Conservation (phyloP, 2,888 invertebrate genomes). For the Agrilus cyanescens region DNA sequence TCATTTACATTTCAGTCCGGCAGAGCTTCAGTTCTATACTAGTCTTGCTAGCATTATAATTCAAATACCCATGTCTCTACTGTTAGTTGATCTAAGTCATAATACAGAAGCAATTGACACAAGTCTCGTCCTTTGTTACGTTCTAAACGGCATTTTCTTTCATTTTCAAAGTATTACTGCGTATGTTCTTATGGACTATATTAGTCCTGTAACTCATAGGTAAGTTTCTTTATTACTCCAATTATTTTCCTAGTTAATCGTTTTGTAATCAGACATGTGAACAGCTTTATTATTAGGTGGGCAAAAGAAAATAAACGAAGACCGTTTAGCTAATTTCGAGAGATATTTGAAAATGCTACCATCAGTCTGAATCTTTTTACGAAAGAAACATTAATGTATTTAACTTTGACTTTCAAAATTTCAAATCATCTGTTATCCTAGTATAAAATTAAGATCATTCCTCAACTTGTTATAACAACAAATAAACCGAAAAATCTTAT, state of each 20-base stretch:
- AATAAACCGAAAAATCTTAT: no score
- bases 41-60: conserved; percentile 60
- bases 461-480: no score
- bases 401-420: no score
- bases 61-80: conserved; percentile 56
- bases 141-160: conserved; percentile 63
- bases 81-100: conserved; percentile 49
- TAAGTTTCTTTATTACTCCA: conserved; percentile 30
- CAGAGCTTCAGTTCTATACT: conserved; percentile 69
- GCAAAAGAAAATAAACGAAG: no score
- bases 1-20: conserved; percentile 43
- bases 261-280: not conserved
- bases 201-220: conserved; percentile 71
- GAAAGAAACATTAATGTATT: no score
- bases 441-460: no score
- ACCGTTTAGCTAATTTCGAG: no score
- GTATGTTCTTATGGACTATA: conserved; percentile 67
- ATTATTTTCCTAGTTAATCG: not conserved
- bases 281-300: no score
- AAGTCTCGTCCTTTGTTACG: conserved; percentile 43
- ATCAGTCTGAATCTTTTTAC: no score
- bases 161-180: conserved; percentile 72
- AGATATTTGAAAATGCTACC: no score
- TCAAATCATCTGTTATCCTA: no score
- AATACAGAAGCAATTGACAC: conserved; percentile 39